Evolutionary conservation across 2,888 invertebrate species (phyloP).

Genomic region (Melieria omissa): DNA sequence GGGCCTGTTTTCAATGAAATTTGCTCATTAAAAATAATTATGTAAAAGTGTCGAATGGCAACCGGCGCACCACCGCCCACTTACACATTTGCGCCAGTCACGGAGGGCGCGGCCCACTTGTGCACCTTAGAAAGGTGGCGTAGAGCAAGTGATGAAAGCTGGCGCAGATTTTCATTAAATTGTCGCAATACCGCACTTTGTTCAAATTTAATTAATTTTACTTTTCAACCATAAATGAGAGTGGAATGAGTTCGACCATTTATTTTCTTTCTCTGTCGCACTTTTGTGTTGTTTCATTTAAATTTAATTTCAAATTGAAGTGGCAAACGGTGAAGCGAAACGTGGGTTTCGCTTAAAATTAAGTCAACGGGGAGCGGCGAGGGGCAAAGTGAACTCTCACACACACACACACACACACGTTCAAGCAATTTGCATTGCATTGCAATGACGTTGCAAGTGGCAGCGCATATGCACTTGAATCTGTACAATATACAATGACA

Average conservation of each 20-base stretch:
- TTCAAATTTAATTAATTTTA: too few species aligned
- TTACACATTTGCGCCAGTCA: neutral
- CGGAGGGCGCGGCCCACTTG: too few species aligned
- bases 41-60: conserved; percentile 4
- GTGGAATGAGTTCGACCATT: too few species aligned
- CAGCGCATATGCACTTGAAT: conserved; percentile 53
- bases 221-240: too few species aligned
- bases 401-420: neutral
- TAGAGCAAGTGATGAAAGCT: too few species aligned
- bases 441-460: conserved; percentile 33
- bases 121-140: too few species aligned
- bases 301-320: neutral
- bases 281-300: neutral
- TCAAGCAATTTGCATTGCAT: neutral
- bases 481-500: neutral
- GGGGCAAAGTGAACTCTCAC: neutral
- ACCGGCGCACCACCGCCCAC: neutral
- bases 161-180: too few species aligned
- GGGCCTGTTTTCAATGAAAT: neutral
- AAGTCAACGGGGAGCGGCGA: too few species aligned
- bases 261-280: neutral
- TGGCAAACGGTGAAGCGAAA: neutral
- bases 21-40: conserved; percentile 7
- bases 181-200: too few species aligned
- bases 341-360: neutral